Conservation (phyloP, 1,140 invertebrate genomes). For the Steinernema khuongi region DNA sequence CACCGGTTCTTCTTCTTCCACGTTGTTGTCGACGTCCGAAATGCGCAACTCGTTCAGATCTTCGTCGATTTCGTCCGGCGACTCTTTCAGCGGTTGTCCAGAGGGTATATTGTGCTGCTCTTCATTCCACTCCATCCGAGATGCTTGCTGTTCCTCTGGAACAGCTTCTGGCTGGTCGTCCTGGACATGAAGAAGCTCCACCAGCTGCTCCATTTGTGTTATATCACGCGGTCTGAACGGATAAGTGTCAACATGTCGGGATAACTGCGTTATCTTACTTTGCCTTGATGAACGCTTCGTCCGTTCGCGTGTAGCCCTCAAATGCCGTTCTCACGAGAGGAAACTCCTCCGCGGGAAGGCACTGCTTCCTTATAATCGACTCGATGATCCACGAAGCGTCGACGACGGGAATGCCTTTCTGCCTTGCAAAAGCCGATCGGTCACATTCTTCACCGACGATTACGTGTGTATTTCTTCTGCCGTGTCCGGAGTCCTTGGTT, state of each 20-base stretch:
- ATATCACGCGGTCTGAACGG: neutral
- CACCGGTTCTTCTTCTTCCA: neutral
- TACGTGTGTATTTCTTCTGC: neutral
- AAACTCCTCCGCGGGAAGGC: neutral
- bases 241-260: neutral
- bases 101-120: neutral
- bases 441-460: neutral
- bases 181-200: too few species aligned
- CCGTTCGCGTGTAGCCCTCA: neutral
- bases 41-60: neutral
- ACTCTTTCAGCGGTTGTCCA: neutral
- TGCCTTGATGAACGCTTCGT: neutral
- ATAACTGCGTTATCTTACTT: neutral
- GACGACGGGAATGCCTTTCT: neutral
- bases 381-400: neutral
- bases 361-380: neutral
- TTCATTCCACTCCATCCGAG: neutral
- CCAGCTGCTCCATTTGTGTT: neutral
- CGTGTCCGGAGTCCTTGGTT: neutral
- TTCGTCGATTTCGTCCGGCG: neutral
- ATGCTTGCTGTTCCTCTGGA: too few species aligned
- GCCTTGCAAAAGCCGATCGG: neutral
- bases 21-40: neutral
- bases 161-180: too few species aligned
- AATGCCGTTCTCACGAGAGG: neutral